These are phyloP conservation scores for Caenorhabditis sulstoni DNA, from an alignment of 2,888 invertebrate genomes.

Conservation along the genomic window DNA sequence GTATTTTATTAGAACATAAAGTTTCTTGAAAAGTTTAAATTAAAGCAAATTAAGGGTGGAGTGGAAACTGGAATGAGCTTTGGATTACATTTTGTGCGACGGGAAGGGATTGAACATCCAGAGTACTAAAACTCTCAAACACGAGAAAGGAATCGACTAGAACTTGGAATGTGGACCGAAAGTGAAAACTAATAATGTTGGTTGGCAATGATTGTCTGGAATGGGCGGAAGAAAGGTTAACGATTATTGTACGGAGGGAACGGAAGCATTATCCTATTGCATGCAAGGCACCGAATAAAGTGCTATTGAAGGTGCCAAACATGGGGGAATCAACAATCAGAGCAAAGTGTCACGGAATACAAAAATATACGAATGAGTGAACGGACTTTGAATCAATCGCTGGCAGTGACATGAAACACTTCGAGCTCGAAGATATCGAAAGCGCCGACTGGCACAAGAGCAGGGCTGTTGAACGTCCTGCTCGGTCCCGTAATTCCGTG, in stretches of 20 bases:
- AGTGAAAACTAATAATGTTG: slow-evolving; percentile 39
- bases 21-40: slow-evolving; percentile 35
- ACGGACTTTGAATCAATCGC: slow-evolving; percentile 35
- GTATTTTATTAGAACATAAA: neutral
- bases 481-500: slow-evolving; percentile 74
- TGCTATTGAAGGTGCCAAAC: neutral
- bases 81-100: slow-evolving; percentile 17
- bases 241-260: slow-evolving; percentile 1
- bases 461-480: slow-evolving; percentile 75
- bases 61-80: slow-evolving; percentile 30
- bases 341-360: slow-evolving; percentile 5
- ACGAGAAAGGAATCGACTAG: slow-evolving; percentile 46
- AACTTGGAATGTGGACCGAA: slow-evolving; percentile 46
- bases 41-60: slow-evolving; percentile 35
- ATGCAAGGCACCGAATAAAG: slow-evolving; percentile 12
- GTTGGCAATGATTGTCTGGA: slow-evolving; percentile 12
- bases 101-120: slow-evolving; percentile 1
- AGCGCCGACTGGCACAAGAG: slow-evolving; percentile 70
- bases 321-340: slow-evolving; percentile 11
- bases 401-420: slow-evolving; percentile 69
- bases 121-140: slow-evolving; percentile 39
- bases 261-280: slow-evolving; percentile 36
- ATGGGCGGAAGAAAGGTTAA: slow-evolving; percentile 1
- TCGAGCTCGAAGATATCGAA: slow-evolving; percentile 75
- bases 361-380: slow-evolving; percentile 19